Base-by-base conservation (phyloP, 2,888 invertebrate genomes). In the Busseola fusca region DNA sequence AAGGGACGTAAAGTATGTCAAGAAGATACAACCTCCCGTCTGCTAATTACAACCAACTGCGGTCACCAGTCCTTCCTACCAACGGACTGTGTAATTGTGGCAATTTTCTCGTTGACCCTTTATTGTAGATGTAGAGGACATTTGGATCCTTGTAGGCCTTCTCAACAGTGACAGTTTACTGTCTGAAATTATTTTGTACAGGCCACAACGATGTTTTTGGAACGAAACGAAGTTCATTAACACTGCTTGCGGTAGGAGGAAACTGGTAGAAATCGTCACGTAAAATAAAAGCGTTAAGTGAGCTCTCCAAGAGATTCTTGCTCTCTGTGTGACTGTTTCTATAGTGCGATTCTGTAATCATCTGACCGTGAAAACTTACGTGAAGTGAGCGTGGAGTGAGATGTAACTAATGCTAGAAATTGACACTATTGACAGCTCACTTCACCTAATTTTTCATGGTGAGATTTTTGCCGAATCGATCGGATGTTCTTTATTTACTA, bases 31-130 rank as follows among this genome's bases (percentile, higher is more conserved):
- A 30, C 58, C 58, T 69, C 30, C 25, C 45, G 16, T 45, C 30
- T 54, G 52, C 76, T 76, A 72, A 72, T 72, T 76, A 73, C 37
- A 25, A 48, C 37, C 58, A 40, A 52, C 45, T 52, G 59, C 27
- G 76, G 76, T 73, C 58, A 76, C 52, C 58, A 69, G 59, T 40
- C 69, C 37, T 37, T 25, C 25, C 37, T 12, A 21, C 25, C 58
- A 12, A 52, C 30, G 45, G 52, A 45, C 73, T 76, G 76, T 73
- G 76, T 76, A 73, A 73, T 73, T 69, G 37, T 69, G 45, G 69
- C 59, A 73, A 76, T 73, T 69, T 76, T 59, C 76, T 59, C 73
- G 58, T 58, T 76, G 73, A 76, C 69, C 76, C 37, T 54, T 68
- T 59, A 37, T 16, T 69, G 45, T 58, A 40, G 16, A 52, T 27